Evolutionary conservation across 92 coral and sea anemone species (phyloP).

Genomic region (Scolanthus callimorphus): DNA sequence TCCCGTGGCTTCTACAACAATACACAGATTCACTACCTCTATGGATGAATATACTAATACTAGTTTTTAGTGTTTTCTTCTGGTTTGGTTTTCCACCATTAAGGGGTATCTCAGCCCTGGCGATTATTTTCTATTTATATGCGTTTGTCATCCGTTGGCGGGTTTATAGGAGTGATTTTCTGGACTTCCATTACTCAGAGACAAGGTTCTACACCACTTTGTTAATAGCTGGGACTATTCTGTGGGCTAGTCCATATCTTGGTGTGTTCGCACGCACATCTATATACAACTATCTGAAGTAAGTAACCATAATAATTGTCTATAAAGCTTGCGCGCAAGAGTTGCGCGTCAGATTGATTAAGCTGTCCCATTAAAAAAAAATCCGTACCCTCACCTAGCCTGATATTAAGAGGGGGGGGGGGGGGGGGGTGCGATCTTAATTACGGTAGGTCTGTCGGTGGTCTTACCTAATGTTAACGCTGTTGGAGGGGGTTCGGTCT

Average conservation of each 20-base stretch:
- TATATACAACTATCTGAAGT: conserved; percentile 68
- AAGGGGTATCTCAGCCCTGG: conserved; percentile 59
- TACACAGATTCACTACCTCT: conserved; percentile 46
- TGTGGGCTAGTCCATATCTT: conserved; percentile 78
- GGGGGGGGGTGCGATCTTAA: no score
- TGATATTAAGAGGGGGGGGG: no score
- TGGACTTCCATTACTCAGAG: conserved; percentile 26
- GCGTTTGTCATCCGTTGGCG: conserved; percentile 80
- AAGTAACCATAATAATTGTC: no score
- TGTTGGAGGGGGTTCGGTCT: no score
- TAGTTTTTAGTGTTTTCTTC: conserved; percentile 61
- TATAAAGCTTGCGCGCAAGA: no score
- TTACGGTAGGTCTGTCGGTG: no score
- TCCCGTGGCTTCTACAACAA: conserved; percentile 84
- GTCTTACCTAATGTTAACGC: no score
- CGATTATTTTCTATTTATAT: conserved; percentile 54
- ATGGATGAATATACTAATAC: conserved; percentile 48
- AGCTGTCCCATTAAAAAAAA: no score
- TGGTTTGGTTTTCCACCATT: conserved; percentile 88
- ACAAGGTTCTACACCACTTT: conserved; percentile 40
- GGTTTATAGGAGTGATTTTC: conserved; percentile 48
- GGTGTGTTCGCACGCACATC: conserved; percentile 68
- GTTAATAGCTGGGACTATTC: conserved; percentile 52
- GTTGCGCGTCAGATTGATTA: no score
- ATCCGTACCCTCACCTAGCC: no score